These are phyloP conservation scores for Rhipidura dahli DNA, from an alignment of 2,113 vertebrate genomes.

Conservation along the genomic window DNA sequence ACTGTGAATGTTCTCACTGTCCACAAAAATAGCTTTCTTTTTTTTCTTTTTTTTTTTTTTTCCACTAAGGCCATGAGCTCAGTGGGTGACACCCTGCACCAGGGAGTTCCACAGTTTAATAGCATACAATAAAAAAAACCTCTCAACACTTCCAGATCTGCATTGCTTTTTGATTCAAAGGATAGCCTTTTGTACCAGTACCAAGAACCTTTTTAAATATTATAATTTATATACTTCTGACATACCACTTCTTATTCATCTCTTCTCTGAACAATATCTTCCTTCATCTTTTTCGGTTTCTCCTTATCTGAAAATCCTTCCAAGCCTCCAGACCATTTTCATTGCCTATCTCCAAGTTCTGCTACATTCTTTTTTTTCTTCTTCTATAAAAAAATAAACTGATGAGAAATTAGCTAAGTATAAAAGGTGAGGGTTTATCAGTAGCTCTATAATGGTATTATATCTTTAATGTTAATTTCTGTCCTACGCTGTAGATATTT, in stretches of 20 bases:
- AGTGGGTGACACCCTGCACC: neutral
- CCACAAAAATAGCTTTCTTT: neutral
- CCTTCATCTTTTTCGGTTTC: constrained; percentile 21
- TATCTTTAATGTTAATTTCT: constrained; percentile 57
- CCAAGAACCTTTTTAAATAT: neutral
- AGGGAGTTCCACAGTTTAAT: neutral
- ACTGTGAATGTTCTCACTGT: constrained; percentile 27
- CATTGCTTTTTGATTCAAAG: constrained; percentile 16
- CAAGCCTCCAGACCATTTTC: constrained; percentile 27
- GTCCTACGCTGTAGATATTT: neutral
- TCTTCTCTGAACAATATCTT: constrained; percentile 26
- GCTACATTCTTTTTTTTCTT: neutral
- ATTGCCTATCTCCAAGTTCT: constrained; percentile 9
- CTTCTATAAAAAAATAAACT: neutral
- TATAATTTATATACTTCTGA: constrained; percentile 54
- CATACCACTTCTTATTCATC: neutral
- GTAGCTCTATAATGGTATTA: constrained; percentile 17
- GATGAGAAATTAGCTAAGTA: constrained; percentile 55
- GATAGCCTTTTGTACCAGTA: neutral
- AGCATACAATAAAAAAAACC: neutral
- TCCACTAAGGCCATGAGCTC: neutral
- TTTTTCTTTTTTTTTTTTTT: neutral
- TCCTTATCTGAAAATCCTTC: constrained; percentile 54
- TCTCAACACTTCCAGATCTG: neutral
- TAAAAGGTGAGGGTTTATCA: constrained; percentile 57